Conservation (phyloP, 2,888 invertebrate species). For the Steinernema scapterisci region DNA sequence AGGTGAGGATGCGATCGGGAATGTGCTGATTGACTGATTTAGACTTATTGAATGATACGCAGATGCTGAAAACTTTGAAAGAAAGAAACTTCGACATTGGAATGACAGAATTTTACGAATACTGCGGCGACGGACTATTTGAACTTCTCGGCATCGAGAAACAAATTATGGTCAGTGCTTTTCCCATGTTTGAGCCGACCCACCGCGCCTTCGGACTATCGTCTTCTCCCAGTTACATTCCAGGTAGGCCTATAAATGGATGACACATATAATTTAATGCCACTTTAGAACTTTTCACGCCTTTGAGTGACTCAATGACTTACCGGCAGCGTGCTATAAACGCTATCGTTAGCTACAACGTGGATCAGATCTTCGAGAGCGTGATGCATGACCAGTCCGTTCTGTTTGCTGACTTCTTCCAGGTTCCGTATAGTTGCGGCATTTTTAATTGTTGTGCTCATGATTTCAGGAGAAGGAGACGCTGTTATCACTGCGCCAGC, state of each 20-base stretch:
- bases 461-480: conserved; percentile 27
- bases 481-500: conserved; percentile 27
- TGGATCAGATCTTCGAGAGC: conserved; percentile 20
- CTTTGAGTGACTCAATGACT: conserved; percentile 35
- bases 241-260: neutral
- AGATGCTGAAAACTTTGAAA: neutral
- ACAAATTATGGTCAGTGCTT: conserved; percentile 28
- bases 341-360: conserved; percentile 20
- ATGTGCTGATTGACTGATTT: neutral
- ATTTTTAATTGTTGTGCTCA: neutral
- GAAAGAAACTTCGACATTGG: conserved; percentile 30
- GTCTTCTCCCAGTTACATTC: conserved; percentile 34
- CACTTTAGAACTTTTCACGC: neutral
- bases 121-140: conserved; percentile 30
- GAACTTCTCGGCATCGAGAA: conserved; percentile 26
- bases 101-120: conserved; percentile 34
- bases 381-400: conserved; percentile 23
- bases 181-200: conserved; percentile 29
- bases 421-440: neutral
- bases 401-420: neutral
- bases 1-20: neutral
- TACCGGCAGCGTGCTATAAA: conserved; percentile 26
- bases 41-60: conserved; percentile 21
- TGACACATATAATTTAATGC: neutral
- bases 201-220: conserved; percentile 34